Base-by-base conservation (phyloP, 2,113 vertebrate genomes). In the Serinus canaria region DNA sequence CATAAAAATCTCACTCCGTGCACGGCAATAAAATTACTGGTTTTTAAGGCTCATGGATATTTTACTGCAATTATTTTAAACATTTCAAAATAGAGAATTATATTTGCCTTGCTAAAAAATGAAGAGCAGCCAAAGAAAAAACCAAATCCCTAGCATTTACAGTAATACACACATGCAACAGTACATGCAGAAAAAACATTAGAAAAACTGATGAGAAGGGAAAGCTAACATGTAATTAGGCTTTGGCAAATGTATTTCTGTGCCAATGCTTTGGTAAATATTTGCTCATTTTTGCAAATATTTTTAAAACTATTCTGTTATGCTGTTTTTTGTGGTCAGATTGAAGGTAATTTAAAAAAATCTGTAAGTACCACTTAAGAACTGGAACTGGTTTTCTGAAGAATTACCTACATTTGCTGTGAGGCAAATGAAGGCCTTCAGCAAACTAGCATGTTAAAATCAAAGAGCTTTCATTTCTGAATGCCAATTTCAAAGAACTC, bases 151-250 rank as follows among this genome's bases (percentile, higher is more conserved):
- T 81, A 86, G 79, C 85, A 83, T 87, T 94, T 90, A 94, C 59
- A 88, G 8, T 69, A 94, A 84, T 27, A 94, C 47, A 93, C 39
- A 96, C 83, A 95, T 96, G 94, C 94, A 93, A 95, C 72, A 81
- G 52, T 90, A 94, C 92, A 96, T 96, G 96, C 96, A 97, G 56
- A 90, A 91, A 75, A 91, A 85, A 91, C 68, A 44, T 82, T 37
- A 87, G 76, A 56, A 89, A 83, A 92, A 87, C 10, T 69, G 72
- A 94, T 92, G 96, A 92, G 43, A 95, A 78, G 81, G 74, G 55
- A 87, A 95, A 92, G 70, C n/a, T 64, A 95, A 95, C 60, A 89
- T 52, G 69, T 80, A 85, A 79, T 81, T 39, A 87, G 79, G 79
- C 83, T 90, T 92, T 87, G 76, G 79, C 43, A 90, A 86, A 82